phyloP scores from a whole-genome alignment of 92 coral and sea anemone species.

The Blastomussa wellsi region DNA sequence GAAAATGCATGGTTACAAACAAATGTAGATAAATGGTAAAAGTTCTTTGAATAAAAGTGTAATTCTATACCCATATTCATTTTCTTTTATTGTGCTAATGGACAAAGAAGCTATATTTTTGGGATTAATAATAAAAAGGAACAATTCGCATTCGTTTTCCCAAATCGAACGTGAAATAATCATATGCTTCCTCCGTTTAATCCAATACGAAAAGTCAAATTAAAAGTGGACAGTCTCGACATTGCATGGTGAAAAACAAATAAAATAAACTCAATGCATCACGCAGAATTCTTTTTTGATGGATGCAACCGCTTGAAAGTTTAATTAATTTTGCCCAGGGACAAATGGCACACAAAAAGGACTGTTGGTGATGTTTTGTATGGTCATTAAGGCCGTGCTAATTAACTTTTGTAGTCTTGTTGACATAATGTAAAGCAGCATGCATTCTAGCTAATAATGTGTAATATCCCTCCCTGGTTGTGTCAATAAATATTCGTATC shows the following conservation, averaged over 20 bases:
- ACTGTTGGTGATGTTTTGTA: conserved; percentile 52
- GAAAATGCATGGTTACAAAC: conserved; percentile 26
- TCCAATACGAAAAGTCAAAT: conserved; percentile 20
- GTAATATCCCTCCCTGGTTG: conserved; percentile 54
- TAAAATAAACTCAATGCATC: conserved; percentile 33
- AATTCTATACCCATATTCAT: conserved; percentile 16
- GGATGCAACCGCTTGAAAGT: conserved; percentile 49
- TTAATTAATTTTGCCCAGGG: conserved; percentile 62
- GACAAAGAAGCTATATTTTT: conserved; percentile 23
- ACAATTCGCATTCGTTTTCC: background rate
- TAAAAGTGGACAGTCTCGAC: conserved; percentile 47
- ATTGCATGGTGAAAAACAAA: conserved; percentile 34
- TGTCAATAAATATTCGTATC: conserved; percentile 57
- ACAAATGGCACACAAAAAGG: conserved; percentile 47
- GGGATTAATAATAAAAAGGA: conserved; percentile 23
- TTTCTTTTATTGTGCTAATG: conserved; percentile 3
- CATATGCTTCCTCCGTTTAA: conserved; percentile 18
- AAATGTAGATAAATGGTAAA: conserved; percentile 35
- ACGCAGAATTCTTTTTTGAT: conserved; percentile 42
- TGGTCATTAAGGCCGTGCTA: conserved; percentile 46
- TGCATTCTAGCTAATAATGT: conserved; percentile 42
- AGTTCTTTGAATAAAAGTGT: conserved; percentile 38
- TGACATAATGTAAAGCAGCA: conserved; percentile 64
- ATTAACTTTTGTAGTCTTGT: conserved; percentile 69
- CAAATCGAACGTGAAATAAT: conserved; percentile 22